Evolutionary conservation across 2,113 vertebrate species (phyloP).

Genomic region (Apeltes quadracus): DNA sequence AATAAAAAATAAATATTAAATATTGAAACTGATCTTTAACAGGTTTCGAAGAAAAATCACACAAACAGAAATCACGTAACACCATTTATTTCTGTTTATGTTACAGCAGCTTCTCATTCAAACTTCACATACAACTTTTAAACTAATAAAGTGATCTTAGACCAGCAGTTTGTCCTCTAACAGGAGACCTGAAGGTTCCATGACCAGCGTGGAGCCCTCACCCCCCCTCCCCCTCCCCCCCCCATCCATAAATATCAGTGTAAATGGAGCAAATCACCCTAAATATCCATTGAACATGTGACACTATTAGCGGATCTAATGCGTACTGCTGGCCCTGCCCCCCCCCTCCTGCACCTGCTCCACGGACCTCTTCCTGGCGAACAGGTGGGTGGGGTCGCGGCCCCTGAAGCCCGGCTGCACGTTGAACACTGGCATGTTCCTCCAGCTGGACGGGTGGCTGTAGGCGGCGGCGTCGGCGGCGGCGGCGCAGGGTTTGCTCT

Average conservation of each 20-base stretch:
- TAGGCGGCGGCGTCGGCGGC: conserved; percentile 56
- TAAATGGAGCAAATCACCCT: not conserved
- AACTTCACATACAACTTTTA: not conserved
- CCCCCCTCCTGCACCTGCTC: conserved; percentile 63
- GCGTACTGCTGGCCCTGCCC: conserved; percentile 26
- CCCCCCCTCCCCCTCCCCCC: too few species aligned
- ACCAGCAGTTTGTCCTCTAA: not conserved
- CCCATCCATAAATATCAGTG: not conserved
- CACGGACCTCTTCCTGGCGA: conserved; percentile 84
- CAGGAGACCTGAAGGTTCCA: conserved; percentile 14
- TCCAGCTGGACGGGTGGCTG: conserved; percentile 80
- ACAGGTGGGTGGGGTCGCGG: conserved; percentile 77
- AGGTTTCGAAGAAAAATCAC: not conserved
- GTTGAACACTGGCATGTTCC: conserved; percentile 80
- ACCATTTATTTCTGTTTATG: conserved; percentile 54
- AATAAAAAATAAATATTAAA: not conserved
- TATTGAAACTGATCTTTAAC: not conserved
- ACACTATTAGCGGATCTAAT: too few species aligned
- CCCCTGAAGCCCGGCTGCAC: conserved; percentile 77
- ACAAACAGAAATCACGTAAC: conserved; percentile 12
- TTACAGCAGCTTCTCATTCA: not conserved
- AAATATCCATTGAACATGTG: too few species aligned
- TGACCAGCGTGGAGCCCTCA: conserved; percentile 71
- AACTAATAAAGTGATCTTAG: conserved; percentile 6
- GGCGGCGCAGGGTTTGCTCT: conserved; percentile 86